Evolutionary conservation across 2,888 invertebrate genomes (phyloP), one percentile per base, ranked within the genome.

Genomic region (Gonocerus acuteangulatus): DNA sequence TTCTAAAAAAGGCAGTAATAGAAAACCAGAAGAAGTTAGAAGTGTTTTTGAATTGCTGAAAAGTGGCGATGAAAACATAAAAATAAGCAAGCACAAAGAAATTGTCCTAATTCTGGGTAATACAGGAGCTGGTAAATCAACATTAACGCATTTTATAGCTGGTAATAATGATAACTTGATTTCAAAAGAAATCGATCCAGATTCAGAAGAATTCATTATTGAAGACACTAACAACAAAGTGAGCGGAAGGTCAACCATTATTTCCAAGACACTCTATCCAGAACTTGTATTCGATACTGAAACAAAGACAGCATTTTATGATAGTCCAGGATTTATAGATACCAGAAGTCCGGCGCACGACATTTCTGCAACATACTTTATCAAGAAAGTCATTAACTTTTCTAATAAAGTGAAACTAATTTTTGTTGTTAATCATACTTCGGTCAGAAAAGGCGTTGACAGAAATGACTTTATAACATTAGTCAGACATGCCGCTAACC

Each of bases 261-360:
- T 51, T 1, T 51, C 51, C 16, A 23, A 51, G 18, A 51, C 51
- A 51, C 13, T 51, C n/a, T 51, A n/a, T n/a, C 51, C 51, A 13
- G 51, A 51, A 6, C 15, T 51, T 11, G 18, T 51, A 13, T 16
- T 32, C 18, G 21, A 36, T 36, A n/a, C 0, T 1, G 21, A 18
- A n/a, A 36, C 36, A 4, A 21, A 21, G 6, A 34, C 51, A 51
- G 2, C 36, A 34, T 51, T 32, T 16, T 54, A 54, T 9, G 54
- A 54, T 42, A 39, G 54, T 7, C 54, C 54, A 7, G 54, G 54
- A 1, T 54, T 54, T 23, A 54, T 32, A 22, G 54, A 54, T 23
- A 54, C 54, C 2, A 39, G 54, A 15, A 54, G 54, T 16, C 21
- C 54, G 3, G 54, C 54, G n/a, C 54, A 54, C 22, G 54, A 54